Percentiles rank a stretch among this genome's conserved stretches.
Evolutionary conservation across 2,888 invertebrate genomes (phyloP).

Genomic region (Drosophila peninsularis): DNA sequence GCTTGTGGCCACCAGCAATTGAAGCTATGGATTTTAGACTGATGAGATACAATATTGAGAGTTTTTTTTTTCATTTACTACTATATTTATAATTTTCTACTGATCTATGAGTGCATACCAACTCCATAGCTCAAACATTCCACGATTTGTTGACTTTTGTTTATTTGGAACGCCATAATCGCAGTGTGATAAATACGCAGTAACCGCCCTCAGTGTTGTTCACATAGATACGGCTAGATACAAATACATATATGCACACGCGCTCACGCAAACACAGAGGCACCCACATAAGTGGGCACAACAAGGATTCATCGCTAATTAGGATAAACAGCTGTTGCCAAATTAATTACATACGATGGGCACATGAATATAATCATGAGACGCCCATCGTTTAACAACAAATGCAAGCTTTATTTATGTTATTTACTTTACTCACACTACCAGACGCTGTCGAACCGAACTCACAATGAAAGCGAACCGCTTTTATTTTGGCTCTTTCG

Average conservation of each 20-base stretch:
- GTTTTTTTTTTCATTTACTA: background rate
- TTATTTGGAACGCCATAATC: conserved; percentile 29
- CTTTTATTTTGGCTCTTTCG: conserved; percentile 14
- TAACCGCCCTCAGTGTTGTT: background rate
- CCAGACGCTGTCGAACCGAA: background rate
- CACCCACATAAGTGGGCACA: conserved; percentile 14
- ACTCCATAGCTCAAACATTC: background rate
- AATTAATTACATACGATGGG: conserved; percentile 79
- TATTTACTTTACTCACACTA: background rate
- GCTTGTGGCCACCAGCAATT: background rate
- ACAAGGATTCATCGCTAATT: conserved; percentile 65
- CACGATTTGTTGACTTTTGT: conserved; percentile 39
- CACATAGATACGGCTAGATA: background rate
- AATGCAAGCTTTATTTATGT: conserved; percentile 19
- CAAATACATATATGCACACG: background rate
- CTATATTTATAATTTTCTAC: background rate
- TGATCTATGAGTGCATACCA: background rate
- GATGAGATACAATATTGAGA: background rate
- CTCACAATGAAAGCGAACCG: conserved; percentile 23
- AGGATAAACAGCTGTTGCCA: conserved; percentile 78
- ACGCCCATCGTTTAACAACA: conserved; percentile 27
- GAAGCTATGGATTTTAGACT: background rate
- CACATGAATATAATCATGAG: conserved; percentile 52
- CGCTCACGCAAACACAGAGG: background rate
- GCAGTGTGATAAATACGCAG: conserved; percentile 30